These are phyloP conservation scores for Zonitis immaculata DNA, from an alignment of 2,888 invertebrate species.

Conservation along the genomic window DNA sequence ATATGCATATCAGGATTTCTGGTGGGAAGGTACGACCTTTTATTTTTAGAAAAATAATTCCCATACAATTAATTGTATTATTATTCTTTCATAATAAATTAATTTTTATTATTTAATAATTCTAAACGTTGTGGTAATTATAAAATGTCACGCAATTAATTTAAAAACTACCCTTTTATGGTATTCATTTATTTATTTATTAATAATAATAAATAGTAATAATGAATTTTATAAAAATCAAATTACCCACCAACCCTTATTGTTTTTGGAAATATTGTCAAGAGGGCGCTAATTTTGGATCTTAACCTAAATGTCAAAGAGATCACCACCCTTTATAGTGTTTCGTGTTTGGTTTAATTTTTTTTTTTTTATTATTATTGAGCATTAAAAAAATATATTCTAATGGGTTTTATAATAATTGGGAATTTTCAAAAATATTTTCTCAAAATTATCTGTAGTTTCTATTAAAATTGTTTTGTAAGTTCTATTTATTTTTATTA, in stretches of 20 bases:
- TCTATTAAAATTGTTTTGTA: no score
- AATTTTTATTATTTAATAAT: background rate
- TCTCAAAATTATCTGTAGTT: no score
- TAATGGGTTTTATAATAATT: no score
- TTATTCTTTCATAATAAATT: slow-evolving; percentile 1
- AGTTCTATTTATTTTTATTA: no score
- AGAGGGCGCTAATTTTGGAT: background rate
- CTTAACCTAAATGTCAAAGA: background rate
- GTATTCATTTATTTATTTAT: no score
- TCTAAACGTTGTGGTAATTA: background rate
- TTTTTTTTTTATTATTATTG: background rate
- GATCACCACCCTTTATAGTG: background rate
- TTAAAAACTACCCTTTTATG: background rate
- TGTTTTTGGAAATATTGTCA: background rate
- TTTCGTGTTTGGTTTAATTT: background rate
- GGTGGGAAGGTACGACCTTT: slow-evolving; percentile 51
- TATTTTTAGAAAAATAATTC: background rate
- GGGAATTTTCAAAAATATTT: no score
- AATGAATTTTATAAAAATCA: no score
- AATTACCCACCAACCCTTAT: background rate
- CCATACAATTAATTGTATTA: slow-evolving; percentile 1
- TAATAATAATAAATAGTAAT: no score
- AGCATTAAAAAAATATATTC: no score
- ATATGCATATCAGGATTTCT: slow-evolving; percentile 60
- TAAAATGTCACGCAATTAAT: background rate